These are phyloP conservation scores for Mallotus villosus DNA, from an alignment of 2,797 vertebrate species.

Conservation along the genomic window DNA sequence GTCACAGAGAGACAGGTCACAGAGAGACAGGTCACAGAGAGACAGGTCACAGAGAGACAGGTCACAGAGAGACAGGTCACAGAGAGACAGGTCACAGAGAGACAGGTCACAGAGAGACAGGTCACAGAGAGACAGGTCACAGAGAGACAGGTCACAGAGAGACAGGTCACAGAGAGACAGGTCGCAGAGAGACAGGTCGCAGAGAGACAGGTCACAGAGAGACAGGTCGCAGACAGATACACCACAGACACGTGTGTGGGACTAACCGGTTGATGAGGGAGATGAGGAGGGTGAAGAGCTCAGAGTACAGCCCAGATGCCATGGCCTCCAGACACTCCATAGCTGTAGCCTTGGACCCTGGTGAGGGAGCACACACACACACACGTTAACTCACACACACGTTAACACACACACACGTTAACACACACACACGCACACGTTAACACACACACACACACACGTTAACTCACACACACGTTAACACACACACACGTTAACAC, in stretches of 20 bases:
- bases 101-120: not conserved
- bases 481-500: too few relatives aligned
- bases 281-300: slow-evolving; percentile 89
- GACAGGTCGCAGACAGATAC: not conserved
- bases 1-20: not conserved
- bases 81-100: not conserved
- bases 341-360: slow-evolving; percentile 86
- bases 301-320: slow-evolving; percentile 87
- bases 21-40: not conserved
- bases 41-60: too few relatives aligned
- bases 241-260: not conserved
- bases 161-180: not conserved
- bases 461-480: too few relatives aligned
- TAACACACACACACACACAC: too few relatives aligned
- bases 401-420: too few relatives aligned
- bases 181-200: not conserved
- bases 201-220: not conserved
- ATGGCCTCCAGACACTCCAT: slow-evolving; percentile 92
- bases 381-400: slow-evolving; percentile 16
- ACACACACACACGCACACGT: too few relatives aligned
- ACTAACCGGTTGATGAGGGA: slow-evolving; percentile 89
- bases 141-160: not conserved
- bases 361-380: slow-evolving; percentile 11
- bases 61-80: too few relatives aligned
- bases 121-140: not conserved